Evolutionary conservation across 2,797 vertebrate species (phyloP).

Genomic region (Phrynocephalus guinanensis): DNA sequence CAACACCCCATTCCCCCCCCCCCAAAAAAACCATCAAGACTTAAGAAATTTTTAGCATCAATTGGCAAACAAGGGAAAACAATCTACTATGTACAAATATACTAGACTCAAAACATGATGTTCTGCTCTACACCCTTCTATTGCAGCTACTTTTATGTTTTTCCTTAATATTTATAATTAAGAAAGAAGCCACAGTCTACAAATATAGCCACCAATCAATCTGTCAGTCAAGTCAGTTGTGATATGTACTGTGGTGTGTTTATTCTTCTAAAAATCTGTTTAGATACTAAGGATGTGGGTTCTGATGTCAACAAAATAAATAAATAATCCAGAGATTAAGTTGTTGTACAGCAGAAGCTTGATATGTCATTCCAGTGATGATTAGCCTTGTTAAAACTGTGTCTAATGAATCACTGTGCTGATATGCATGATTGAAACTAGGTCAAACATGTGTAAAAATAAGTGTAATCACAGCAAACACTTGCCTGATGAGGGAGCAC

Average conservation of each 20-base stretch:
- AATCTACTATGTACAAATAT: not conserved
- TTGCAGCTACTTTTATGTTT: not conserved
- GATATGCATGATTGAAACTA: conserved; percentile 66
- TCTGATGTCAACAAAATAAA: not conserved
- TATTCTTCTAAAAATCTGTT: conserved; percentile 22
- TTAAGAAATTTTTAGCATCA: not conserved
- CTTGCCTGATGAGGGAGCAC: conserved; percentile 52
- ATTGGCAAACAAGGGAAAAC: not conserved
- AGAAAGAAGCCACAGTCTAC: conserved; percentile 38
- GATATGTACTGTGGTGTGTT: not conserved
- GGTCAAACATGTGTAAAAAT: conserved; percentile 72
- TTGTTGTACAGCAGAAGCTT: conserved; percentile 49
- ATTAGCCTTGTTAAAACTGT: conserved; percentile 52
- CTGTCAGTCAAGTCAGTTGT: not conserved
- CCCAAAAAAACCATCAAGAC: conserved; percentile 24
- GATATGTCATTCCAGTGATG: conserved; percentile 51
- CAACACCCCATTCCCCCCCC: not conserved
- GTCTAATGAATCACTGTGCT: conserved; percentile 62
- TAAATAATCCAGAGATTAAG: conserved; percentile 36
- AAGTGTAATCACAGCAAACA: conserved; percentile 53
- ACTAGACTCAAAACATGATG: not conserved
- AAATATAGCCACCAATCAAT: conserved; percentile 13
- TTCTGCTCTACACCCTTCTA: not conserved
- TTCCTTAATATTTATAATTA: conserved; percentile 31
- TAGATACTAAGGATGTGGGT: not conserved